Evolutionary conservation across 1,140 invertebrate genomes (phyloP), one percentile per base, ranked within the genome.

Genomic region (Listronotus oregonensis): DNA sequence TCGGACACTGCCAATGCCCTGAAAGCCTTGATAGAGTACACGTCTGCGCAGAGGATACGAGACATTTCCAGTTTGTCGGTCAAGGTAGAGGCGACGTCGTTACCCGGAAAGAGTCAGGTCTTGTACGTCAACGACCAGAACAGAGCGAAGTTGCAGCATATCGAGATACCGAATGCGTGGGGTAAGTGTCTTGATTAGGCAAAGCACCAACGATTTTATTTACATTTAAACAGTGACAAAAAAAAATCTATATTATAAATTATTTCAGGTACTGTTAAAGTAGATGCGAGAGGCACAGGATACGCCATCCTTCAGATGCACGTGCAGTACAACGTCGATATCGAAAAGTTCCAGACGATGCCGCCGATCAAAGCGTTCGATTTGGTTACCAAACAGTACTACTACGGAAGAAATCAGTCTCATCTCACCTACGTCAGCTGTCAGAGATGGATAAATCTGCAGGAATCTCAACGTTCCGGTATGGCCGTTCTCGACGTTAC

Each of bases 301-400:
- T 92, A 92, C 77, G 95, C 95, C 2, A 90, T 96, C 69, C 82
- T 96, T 42, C 94, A 98, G 82, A 89, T 97, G 87, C 90, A 91
- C 47, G 93, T 96, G n/a, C 91, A 95, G 74, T 96, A 97, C 78
- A 96, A 97, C 81, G 94, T 98, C 27, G 95, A 97, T 78, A 89
- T 90, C 68, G 78, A 83, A n/a, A 85, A 86, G 74, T 94, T 94
- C 81, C 89, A 96, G 78, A 96, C 92, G 2, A 80, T 86, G 65
- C 94, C 95, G 15, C 93, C 94, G 6, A 82, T 91, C 34, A 82
- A 82, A 43, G 85, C 94, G 5, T 96, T 96, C 77, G 84, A 87
- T 58, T 80, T 95, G 52, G 74, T 83, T 43, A 87, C 90, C 0
- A 84, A 84, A 67, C 87, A 90, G 14, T 83, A 87, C 69, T 95